phyloP scores from a whole-genome alignment of 2,888 invertebrate species.

The Pristionchus exspectatus region DNA sequence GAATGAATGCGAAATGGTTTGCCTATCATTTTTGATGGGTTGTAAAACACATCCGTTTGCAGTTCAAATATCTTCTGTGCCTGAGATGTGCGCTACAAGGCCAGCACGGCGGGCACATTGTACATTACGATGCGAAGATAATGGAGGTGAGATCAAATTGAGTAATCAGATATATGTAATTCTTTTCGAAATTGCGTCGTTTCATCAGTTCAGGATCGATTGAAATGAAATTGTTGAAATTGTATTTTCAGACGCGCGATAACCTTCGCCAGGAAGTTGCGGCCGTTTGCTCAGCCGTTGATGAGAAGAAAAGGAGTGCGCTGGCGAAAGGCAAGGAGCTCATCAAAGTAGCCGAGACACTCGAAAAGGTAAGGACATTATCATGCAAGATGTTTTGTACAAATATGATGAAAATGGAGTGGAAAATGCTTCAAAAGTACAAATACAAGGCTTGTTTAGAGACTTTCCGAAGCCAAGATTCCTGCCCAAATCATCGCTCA shows the following conservation, averaged over 20 bases:
- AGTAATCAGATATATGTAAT: neutral
- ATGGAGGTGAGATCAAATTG: neutral
- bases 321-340: neutral
- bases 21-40: neutral
- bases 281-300: neutral
- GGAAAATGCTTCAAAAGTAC: no score
- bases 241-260: neutral
- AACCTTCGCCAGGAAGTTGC: neutral
- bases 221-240: no score
- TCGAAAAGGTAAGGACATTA: neutral
- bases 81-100: neutral
- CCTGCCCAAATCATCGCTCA: neutral
- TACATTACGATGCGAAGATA: constrained; percentile 7
- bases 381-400: no score
- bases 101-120: neutral
- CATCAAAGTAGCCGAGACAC: neutral
- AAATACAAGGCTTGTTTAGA: neutral
- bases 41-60: no score
- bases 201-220: no score
- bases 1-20: neutral
- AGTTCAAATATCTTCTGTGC: constrained; percentile 9
- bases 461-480: neutral
- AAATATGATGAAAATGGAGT: no score
- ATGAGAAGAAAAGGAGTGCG: neutral
- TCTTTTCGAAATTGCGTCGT: no score